Conservation (phyloP, 2,113 vertebrate species). For the Saiga tatarica region DNA sequence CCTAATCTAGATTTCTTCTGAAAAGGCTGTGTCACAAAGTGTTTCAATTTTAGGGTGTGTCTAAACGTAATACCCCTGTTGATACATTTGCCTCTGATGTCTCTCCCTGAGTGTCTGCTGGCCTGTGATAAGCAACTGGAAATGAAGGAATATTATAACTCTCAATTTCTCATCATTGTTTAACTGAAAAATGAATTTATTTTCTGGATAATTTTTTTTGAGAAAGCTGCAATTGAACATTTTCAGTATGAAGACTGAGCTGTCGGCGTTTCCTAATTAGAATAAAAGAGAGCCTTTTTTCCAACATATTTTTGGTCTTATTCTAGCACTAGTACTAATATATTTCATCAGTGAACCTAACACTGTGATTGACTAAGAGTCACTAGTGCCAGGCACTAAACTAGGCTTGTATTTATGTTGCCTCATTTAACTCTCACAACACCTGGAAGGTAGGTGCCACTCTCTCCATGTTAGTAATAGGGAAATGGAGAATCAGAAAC, state of each 20-base stretch:
- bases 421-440: not conserved
- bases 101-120: not conserved
- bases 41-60: not conserved
- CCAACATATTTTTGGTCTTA: not conserved
- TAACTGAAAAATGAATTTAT: not conserved
- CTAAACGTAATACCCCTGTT: not conserved
- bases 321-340: not conserved
- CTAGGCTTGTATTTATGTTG: not conserved
- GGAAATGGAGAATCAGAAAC: not conserved
- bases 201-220: not conserved
- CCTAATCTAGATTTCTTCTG: not conserved
- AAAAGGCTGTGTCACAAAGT: not conserved
- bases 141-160: not conserved
- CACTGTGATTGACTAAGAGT: not conserved
- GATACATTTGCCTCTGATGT: not conserved
- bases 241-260: not conserved
- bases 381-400: not conserved
- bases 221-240: not conserved
- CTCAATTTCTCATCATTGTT: not conserved
- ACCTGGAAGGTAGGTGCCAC: not conserved
- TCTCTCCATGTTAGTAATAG: not conserved
- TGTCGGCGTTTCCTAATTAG: not conserved
- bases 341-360: not conserved
- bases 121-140: not conserved
- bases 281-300: conserved; percentile 9